Evolutionary conservation across 1,140 invertebrate genomes (phyloP).

Genomic region (Anastatus disparis): DNA sequence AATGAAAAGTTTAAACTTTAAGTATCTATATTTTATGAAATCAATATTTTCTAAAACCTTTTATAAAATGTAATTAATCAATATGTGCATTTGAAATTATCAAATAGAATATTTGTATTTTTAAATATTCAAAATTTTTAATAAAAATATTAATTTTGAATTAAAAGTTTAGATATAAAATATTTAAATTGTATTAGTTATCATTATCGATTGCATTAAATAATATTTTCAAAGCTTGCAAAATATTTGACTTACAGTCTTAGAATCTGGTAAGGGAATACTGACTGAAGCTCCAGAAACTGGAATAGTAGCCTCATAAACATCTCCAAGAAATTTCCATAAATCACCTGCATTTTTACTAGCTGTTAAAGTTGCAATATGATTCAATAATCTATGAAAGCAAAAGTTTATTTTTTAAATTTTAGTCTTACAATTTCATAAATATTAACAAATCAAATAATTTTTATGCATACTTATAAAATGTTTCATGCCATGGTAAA

Average conservation of each 20-base stretch:
- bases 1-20: too few species aligned
- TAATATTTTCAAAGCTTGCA: not conserved
- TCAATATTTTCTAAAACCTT: too few species aligned
- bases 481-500: constrained; percentile 95
- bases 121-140: too few species aligned
- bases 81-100: too few species aligned
- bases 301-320: constrained; percentile 73
- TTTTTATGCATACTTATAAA: constrained; percentile 80
- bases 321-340: constrained; percentile 73
- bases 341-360: constrained; percentile 66
- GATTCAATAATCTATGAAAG: constrained; percentile 68
- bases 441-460: not conserved
- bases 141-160: too few species aligned
- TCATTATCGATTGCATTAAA: not conserved
- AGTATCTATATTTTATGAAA: too few species aligned
- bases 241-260: constrained; percentile 51
- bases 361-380: constrained; percentile 71
- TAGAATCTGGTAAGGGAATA: constrained; percentile 60
- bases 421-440: not conserved
- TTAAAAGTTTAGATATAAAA: not conserved
- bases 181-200: too few species aligned
- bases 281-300: constrained; percentile 61
- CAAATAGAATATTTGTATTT: too few species aligned
- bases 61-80: too few species aligned
- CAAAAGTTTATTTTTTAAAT: constrained; percentile 25